Conservation (phyloP, 2,113 vertebrate species). For the Phoenicopterus ruber region DNA sequence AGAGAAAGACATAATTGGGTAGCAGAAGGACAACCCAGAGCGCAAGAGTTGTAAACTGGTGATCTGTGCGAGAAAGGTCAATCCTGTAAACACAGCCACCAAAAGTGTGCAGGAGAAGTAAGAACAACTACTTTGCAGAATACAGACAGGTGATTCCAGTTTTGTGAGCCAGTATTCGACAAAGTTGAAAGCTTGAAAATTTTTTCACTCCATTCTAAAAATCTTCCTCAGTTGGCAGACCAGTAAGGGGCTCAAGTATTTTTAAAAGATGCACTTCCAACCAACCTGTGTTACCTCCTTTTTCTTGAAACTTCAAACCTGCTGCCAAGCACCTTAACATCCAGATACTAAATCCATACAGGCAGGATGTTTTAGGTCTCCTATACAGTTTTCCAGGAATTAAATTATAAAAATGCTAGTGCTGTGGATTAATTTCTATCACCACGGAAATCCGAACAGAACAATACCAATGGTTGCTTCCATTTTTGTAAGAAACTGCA, state of each 20-base stretch:
- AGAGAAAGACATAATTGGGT: not conserved
- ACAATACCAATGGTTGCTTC: not conserved
- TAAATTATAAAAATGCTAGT: not conserved
- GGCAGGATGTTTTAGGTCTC: not conserved
- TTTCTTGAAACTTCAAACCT: not conserved
- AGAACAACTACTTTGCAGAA: not conserved
- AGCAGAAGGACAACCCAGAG: not conserved
- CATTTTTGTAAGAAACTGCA: not conserved
- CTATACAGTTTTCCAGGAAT: not conserved
- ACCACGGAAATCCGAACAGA: not conserved
- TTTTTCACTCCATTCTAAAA: not conserved
- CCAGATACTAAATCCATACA: not conserved
- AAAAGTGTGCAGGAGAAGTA: no score
- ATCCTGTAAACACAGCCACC: not conserved
- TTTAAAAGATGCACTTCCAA: not conserved
- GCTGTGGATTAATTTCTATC: not conserved
- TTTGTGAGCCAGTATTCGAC: not conserved
- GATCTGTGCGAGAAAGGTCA: accelerated
- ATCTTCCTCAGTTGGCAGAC: not conserved
- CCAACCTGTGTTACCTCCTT: accelerated
- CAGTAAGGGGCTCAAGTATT: not conserved
- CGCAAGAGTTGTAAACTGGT: accelerated
- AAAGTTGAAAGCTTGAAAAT: not conserved
- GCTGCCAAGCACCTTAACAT: not conserved
- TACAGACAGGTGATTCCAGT: not conserved